Conservation (phyloP, 2,113 vertebrate genomes). For the Oncorhynchus clarkii region DNA sequence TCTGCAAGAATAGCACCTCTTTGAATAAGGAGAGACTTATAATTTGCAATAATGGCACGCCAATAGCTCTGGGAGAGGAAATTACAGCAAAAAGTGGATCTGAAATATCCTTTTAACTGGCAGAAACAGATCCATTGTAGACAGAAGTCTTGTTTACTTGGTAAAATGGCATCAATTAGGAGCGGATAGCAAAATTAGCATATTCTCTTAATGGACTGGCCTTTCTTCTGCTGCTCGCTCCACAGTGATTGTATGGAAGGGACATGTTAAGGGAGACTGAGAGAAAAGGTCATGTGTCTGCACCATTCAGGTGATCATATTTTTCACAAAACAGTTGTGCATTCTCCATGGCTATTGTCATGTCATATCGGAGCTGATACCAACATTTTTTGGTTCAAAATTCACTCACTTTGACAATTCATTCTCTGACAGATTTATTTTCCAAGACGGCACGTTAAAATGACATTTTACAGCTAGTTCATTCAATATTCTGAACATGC, state of each 20-base stretch:
- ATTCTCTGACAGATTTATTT: neutral
- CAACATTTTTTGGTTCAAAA: slow-evolving; percentile 49
- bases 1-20: slow-evolving; percentile 77
- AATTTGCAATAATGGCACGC: slow-evolving; percentile 91
- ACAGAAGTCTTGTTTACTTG: slow-evolving; percentile 82
- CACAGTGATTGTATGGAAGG: slow-evolving; percentile 74
- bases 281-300: slow-evolving; percentile 83
- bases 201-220: slow-evolving; percentile 84
- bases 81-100: slow-evolving; percentile 78
- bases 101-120: slow-evolving; percentile 76
- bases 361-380: slow-evolving; percentile 64
- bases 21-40: slow-evolving; percentile 76
- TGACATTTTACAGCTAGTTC: too few species aligned
- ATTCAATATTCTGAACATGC: too few species aligned
- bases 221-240: slow-evolving; percentile 72
- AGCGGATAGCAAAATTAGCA: slow-evolving; percentile 80
- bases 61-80: slow-evolving; percentile 70
- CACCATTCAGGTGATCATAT: slow-evolving; percentile 77
- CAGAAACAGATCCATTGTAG: slow-evolving; percentile 76
- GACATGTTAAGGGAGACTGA: slow-evolving; percentile 78
- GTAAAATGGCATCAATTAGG: slow-evolving; percentile 86
- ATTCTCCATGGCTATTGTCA: slow-evolving; percentile 75
- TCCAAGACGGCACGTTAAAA: neutral
- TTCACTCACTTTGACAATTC: slow-evolving; percentile 49
- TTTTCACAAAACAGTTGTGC: slow-evolving; percentile 79